These are phyloP conservation scores for Orchesella flavescens DNA, from an alignment of 2,888 invertebrate species.

Conservation along the genomic window DNA sequence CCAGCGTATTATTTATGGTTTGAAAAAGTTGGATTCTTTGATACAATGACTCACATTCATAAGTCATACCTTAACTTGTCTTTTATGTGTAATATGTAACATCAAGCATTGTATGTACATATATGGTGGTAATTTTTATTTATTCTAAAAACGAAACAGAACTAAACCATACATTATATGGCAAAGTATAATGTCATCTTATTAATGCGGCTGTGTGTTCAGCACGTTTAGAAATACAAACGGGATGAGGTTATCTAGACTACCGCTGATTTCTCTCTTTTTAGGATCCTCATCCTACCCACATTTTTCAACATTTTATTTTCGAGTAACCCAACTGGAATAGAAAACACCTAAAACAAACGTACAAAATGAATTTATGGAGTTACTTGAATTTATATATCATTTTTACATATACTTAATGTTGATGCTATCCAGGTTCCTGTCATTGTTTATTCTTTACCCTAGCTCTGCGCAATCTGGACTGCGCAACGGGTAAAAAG, in stretches of 20 bases:
- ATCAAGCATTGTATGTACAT: not conserved
- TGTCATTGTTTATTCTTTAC: not conserved
- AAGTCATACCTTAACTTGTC: no score
- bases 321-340: not conserved
- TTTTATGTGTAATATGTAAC: not conserved
- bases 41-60: not conserved
- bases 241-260: not conserved
- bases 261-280: conserved; percentile 10
- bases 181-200: conserved; percentile 10
- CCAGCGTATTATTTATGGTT: conserved; percentile 27
- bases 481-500: no score
- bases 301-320: conserved; percentile 3
- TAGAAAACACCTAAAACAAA: conserved; percentile 23
- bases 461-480: not conserved
- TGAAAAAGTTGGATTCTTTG: not conserved
- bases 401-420: conserved; percentile 2
- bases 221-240: not conserved
- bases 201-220: conserved; percentile 29
- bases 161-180: no score
- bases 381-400: conserved; percentile 23
- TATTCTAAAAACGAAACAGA: no score
- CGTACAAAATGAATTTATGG: conserved; percentile 28
- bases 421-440: conserved; percentile 5
- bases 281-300: not conserved
- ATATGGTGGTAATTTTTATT: not conserved